These are phyloP conservation scores for Odobenus rosmarus DNA, from an alignment of 2,113 vertebrate species.

Conservation along the genomic window DNA sequence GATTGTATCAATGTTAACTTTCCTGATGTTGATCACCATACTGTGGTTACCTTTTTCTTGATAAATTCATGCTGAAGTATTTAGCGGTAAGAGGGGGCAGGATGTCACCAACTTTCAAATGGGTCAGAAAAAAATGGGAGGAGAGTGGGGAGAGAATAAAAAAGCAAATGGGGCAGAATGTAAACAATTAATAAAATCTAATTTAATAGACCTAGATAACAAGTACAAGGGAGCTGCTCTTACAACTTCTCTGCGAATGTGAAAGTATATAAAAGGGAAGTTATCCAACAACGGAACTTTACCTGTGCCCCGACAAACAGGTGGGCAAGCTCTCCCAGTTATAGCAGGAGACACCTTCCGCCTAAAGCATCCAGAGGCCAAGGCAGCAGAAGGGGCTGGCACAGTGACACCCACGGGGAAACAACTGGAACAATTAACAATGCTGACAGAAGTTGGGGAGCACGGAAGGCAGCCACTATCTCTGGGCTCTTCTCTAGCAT, in stretches of 20 bases:
- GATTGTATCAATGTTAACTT: not conserved
- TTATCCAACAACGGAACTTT: not conserved
- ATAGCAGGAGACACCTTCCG: not conserved
- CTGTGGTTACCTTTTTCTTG: not conserved
- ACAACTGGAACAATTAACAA: not conserved
- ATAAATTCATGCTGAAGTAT: not conserved
- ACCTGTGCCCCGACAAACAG: not conserved
- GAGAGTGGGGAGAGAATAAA: not conserved
- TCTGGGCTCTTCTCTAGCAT: not conserved
- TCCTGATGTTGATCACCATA: not conserved
- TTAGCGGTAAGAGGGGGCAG: not conserved
- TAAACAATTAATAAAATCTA: not conserved
- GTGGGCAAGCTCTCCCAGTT: not conserved
- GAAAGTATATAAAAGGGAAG: not conserved
- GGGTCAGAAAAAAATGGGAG: not conserved
- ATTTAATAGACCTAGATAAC: not conserved
- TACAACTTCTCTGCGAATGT: not conserved
- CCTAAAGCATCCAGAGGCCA: not conserved
- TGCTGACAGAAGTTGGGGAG: not conserved
- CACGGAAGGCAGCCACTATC: not conserved
- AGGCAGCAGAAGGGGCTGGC: not conserved
- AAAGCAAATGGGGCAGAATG: not conserved
- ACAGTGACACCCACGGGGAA: not conserved
- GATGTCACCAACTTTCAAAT: not conserved
- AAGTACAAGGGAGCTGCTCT: not conserved